Evolutionary conservation across 2,888 invertebrate genomes (phyloP), one percentile per base, ranked within the genome.

Genomic region (Boloria euphrosyne): DNA sequence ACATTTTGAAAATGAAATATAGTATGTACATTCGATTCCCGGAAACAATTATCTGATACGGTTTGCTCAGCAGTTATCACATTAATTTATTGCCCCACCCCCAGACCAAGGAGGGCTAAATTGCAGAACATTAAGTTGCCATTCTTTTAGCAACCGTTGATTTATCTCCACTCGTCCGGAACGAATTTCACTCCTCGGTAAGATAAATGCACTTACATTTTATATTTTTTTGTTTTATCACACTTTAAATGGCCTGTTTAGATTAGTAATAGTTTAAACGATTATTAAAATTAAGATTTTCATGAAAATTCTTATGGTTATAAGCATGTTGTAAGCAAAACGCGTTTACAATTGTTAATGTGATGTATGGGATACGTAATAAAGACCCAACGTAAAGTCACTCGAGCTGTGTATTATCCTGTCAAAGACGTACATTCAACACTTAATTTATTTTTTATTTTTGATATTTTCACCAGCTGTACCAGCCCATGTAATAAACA

Each of bases 1-100:
- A 65, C 52, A 47, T 59, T 61, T 62, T 54, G 31, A 53, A 66
- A 31, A 49, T 61, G 31, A 68, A 62, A 68, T 62, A 58, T 43
- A 53, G 51, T 38, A 57, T 62, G 62, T 52, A 69, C 67, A 70
- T 73, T 71, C 69, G 73, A 68, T 65, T 68, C 62, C 66, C 68
- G 75, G 77, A 77, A 78, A 78, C 77, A 79, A 80, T 80, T 80
- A 80, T 79, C 78, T 76, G 79, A 80, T 80, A 79, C 70, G 67
- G 66, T 65, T 70, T 66, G 69, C 67, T 70, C 66, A 67, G 71
- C 68, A 74, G 78, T 75, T 80, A 79, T 79, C 79, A 73, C 74
- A 75, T 73, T 77, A 76, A 78, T 79, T 78, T 78, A 79, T 79
- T 74, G 75, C 66, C 55, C 67, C 46, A 55, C 62, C 59, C 59